A percentile compares a stretch with the other conserved stretches of the same genome.
Conservation (phyloP, 2,797 vertebrate species). For the Allobates femoralis region DNA sequence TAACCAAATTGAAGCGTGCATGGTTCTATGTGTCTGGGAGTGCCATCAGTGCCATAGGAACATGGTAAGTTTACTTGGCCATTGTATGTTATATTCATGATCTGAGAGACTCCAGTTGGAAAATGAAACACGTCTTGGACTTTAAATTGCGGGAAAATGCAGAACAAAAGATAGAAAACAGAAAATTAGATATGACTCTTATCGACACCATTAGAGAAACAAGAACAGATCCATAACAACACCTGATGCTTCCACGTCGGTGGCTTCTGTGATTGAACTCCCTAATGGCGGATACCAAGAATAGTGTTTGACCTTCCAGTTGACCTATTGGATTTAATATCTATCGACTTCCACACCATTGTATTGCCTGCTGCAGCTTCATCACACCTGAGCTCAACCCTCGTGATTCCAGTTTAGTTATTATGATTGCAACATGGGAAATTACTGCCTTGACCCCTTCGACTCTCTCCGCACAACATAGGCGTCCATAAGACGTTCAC, state of each 20-base stretch:
- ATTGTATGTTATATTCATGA: too few species aligned
- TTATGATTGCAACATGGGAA: not conserved
- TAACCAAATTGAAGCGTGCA: too few species aligned
- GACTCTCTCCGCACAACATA: not conserved
- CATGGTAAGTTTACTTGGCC: too few species aligned
- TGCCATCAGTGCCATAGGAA: too few species aligned
- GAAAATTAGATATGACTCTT: not conserved
- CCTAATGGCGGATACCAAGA: not conserved
- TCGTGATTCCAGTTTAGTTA: not conserved
- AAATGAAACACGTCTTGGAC: not conserved
- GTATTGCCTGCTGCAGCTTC: not conserved
- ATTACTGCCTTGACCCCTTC: not conserved
- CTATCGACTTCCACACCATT: not conserved
- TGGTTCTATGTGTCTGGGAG: too few species aligned
- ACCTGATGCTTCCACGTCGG: not conserved
- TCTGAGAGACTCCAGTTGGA: too few species aligned
- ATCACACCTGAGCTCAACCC: not conserved
- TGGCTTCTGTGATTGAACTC: not conserved
- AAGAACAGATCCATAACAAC: not conserved
- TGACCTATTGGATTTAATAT: not conserved
- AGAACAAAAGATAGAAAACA: not conserved
- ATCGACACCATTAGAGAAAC: not conserved
- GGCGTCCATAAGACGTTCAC: not conserved
- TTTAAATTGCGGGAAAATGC: not conserved
- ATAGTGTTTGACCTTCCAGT: not conserved